Percentiles rank a stretch among this genome's conserved stretches.
These are phyloP conservation scores for Pitta sordida DNA, from an alignment of 2,113 vertebrate genomes.

Conservation along the genomic window DNA sequence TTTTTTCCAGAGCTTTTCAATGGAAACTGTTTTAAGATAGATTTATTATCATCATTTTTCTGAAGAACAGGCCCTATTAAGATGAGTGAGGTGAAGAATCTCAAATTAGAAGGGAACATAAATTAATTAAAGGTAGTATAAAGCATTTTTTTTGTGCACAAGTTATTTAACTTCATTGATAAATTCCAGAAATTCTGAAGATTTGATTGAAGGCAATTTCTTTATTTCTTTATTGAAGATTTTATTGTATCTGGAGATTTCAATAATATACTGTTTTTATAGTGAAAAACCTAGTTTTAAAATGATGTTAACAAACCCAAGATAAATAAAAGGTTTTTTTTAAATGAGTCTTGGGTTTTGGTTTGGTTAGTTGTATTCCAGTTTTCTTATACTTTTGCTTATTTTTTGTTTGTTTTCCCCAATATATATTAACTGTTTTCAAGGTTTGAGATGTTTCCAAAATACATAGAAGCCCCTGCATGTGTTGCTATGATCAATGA, in stretches of 20 bases:
- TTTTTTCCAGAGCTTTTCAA: neutral
- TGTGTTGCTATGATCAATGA: neutral
- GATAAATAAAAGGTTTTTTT: neutral
- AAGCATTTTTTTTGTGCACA: neutral
- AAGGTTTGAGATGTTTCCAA: neutral
- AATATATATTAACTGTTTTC: neutral
- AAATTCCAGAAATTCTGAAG: neutral
- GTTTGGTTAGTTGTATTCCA: neutral
- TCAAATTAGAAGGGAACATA: neutral
- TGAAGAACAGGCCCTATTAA: neutral
- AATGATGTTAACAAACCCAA: neutral
- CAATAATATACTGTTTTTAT: neutral
- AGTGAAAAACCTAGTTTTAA: neutral
- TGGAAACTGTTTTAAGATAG: neutral
- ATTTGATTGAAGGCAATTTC: neutral
- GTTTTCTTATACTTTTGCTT: too few species aligned
- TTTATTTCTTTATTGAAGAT: too few species aligned
- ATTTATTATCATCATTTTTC: neutral
- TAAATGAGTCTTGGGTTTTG: neutral
- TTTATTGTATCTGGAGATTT: neutral
- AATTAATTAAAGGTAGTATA: neutral
- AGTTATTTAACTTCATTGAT: neutral
- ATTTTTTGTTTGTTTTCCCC: too few species aligned
- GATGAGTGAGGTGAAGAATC: neutral
- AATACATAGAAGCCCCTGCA: neutral